Conservation (phyloP, 2,797 vertebrate species). For the Oryzias sinensis region DNA sequence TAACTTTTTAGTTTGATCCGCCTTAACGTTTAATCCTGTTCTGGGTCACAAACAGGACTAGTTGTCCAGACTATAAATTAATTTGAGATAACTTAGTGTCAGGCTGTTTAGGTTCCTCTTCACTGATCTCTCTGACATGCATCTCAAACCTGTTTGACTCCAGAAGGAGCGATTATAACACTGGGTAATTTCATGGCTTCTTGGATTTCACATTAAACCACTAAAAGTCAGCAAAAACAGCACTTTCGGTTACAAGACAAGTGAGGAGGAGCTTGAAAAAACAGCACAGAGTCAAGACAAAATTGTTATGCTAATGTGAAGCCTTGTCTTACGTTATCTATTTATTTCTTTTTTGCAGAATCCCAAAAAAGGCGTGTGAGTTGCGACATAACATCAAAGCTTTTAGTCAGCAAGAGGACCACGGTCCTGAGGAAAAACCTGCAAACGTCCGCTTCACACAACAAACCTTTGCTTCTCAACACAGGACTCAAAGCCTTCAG, state of each 20-base stretch:
- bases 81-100: not conserved
- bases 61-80: too few relatives aligned
- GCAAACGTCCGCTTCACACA: slow-evolving; percentile 24
- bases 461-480: slow-evolving; percentile 13
- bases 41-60: too few relatives aligned
- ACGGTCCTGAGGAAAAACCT: slow-evolving; percentile 61
- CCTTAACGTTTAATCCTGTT: too few relatives aligned
- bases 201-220: not conserved
- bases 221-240: slow-evolving; percentile 1
- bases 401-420: slow-evolving; percentile 75
- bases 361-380: slow-evolving; percentile 75
- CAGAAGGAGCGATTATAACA: not conserved
- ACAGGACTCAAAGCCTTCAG: slow-evolving; percentile 19
- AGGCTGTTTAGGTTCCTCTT: not conserved
- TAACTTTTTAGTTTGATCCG: too few relatives aligned
- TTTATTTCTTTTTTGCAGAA: slow-evolving; percentile 71
- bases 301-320: not conserved
- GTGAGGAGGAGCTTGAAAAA: too few relatives aligned
- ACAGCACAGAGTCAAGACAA: too few relatives aligned
- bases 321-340: slow-evolving; percentile 5
- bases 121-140: not conserved
- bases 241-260: not conserved
- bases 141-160: not conserved
- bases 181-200: not conserved
- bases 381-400: slow-evolving; percentile 74